Evolutionary conservation across 2,113 vertebrate genomes (phyloP), one percentile per base, ranked within the genome.

Genomic region (Lepus timidus): DNA sequence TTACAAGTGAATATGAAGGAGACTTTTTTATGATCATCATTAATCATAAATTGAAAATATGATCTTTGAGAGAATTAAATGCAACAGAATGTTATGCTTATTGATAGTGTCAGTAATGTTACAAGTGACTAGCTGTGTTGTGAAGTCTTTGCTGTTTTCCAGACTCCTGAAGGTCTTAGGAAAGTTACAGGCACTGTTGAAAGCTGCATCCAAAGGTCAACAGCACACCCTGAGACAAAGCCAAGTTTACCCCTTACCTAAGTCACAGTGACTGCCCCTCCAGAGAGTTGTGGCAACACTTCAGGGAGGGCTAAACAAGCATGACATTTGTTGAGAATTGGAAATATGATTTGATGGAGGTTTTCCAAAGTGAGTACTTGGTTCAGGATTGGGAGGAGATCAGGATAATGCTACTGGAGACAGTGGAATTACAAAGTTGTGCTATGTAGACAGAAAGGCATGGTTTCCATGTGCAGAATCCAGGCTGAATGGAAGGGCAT

Each of bases 61-160:
- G 10, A 58, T 19, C 25, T 81, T 33, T 58, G 61, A 74, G 55
- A 64, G 1, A 81, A 78, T 39, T 75, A 88, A 85, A n/a, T 52
- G 11, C 49, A 74, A 20, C 1, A 23, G 17, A 83, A 74, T 68
- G 23, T 70, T 51, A 22, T 20, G 29, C 14, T 73, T 12, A 61
- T 12, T 70, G 71, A 79, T 6, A 65, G 86, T 25, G 7, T 76
- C 3, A 27, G 8, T 61, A 87, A 36, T 58, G 51, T 73, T 55
- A 64, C 0, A 7, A 84, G 1, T 85, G 17, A 65, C 51, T 89
- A 86, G 3, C 11, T 92, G 0, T 88, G 10, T 62, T 31, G 36
- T 74, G 17, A 85, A 23, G 44, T 67, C 52, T 94, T 74, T 91
- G 9, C 4, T 73, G 11, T 85, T 89, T 93, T 19, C 58, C 64